Evolutionary conservation across 1,140 invertebrate genomes (phyloP).

Genomic region (Condylostylus longicornis): DNA sequence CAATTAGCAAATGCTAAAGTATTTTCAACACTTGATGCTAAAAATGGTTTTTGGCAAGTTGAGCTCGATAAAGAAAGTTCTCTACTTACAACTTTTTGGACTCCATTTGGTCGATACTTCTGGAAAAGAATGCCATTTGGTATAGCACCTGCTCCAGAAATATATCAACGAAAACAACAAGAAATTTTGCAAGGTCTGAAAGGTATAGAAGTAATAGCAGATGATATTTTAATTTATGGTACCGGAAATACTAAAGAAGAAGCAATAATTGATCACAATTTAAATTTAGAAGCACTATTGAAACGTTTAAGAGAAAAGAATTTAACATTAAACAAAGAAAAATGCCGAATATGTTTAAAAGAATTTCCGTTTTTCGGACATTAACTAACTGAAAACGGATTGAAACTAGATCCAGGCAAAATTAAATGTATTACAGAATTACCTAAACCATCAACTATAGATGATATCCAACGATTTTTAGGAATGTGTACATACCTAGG

Average conservation of each 20-base stretch:
- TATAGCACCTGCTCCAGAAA: constrained; percentile 27
- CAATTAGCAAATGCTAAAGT: constrained; percentile 26
- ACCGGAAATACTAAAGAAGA: constrained; percentile 15
- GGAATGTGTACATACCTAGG: constrained; percentile 15
- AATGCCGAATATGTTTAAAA: not conserved
- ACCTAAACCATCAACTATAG: constrained; percentile 12
- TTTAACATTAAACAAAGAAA: constrained; percentile 24
- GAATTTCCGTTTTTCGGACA: constrained; percentile 21
- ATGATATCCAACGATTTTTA: constrained; percentile 16
- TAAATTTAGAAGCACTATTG: constrained; percentile 10
- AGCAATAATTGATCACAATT: constrained; percentile 15
- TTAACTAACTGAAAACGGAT: constrained; percentile 10
- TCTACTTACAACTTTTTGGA: constrained; percentile 28
- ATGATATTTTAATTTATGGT: constrained; percentile 29
- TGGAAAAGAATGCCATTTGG: constrained; percentile 29
- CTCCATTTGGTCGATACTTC: constrained; percentile 27
- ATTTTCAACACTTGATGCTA: constrained; percentile 34
- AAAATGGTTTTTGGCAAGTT: constrained; percentile 25
- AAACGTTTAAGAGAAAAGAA: constrained; percentile 14
- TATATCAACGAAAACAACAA: constrained; percentile 25
- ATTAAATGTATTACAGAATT: constrained; percentile 13
- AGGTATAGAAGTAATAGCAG: constrained; percentile 22
- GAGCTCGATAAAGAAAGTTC: constrained; percentile 18
- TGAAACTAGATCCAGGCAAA: constrained; percentile 11
- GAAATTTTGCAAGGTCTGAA: constrained; percentile 21